Base-by-base conservation (phyloP, 2,888 invertebrate genomes). In the Anticlea derivata region DNA sequence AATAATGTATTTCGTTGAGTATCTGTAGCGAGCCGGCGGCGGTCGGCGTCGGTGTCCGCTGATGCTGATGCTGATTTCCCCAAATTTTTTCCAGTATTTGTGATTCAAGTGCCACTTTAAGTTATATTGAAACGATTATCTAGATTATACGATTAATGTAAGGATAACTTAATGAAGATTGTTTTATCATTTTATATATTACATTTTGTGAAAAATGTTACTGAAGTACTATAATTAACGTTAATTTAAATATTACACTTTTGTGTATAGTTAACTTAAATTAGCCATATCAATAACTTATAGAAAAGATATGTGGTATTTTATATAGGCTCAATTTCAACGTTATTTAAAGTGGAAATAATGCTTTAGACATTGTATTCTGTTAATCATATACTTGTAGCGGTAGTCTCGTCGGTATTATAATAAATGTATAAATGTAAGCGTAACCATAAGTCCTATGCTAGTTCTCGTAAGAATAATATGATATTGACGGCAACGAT, bases 61-160 rank as follows among this genome's bases (percentile, higher is more conserved):
- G 68, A 76, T 79, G 82, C 79, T 79, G 79, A 75, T 67, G 82
- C 87, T 86, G 84, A 87, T 91, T 92, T 92, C 89, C 91, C 91
- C 88, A 91, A 93, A 93, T 92, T 89, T 91, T 93, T 92, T 92
- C 93, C 93, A 93, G 93, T 93, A 93, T 93, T 94, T 94, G 94
- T 94, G 94, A 94, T 93, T 92, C 92, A 93, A 93, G 94, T 94
- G 94, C 94, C 94, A 94, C 94, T 93, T 93, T 93, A 93, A 93
- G 93, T 93, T 93, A 93, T 86, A 87, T 86, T 92, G 86, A 91
- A 86, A 91, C 89, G 91, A 91, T 91, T 91, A 91, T 91, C 87
- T 91, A 91, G 91, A 91, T 88, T 90, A 90, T 90, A 90, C 89
- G 89, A 90, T 82, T 90, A 91, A 86, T 82, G 78, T 91, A 91